These are phyloP conservation scores for Chionomys nivalis DNA, from an alignment of 2,113 vertebrate genomes.

Conservation along the genomic window DNA sequence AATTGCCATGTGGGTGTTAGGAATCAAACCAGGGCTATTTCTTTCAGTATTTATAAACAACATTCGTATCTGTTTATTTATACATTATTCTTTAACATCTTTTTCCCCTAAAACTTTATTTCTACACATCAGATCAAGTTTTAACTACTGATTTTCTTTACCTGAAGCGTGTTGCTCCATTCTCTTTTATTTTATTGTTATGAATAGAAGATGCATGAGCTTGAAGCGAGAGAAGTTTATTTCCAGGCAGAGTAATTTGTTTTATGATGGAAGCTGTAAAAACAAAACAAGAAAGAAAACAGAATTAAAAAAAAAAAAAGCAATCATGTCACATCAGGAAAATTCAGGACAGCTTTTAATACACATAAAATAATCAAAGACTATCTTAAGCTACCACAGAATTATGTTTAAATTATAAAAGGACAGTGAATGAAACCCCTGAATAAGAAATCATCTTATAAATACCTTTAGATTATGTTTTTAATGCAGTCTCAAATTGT, in stretches of 20 bases:
- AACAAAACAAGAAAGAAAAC: constrained; percentile 76
- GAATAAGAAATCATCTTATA: constrained; percentile 6
- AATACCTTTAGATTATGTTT: constrained; percentile 50
- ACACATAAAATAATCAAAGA: constrained; percentile 47
- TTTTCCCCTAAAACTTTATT: constrained; percentile 54
- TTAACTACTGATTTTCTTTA: constrained; percentile 82
- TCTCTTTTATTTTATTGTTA: constrained; percentile 89
- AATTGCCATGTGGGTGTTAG: background rate
- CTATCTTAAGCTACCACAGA: constrained; percentile 28
- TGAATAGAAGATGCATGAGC: constrained; percentile 88
- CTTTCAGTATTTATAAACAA: background rate
- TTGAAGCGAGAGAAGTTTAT: constrained; percentile 89
- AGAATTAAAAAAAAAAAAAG: constrained; percentile 44
- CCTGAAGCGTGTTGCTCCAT: constrained; percentile 88
- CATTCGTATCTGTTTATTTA: constrained; percentile 59
- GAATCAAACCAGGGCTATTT: background rate
- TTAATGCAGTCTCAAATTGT: background rate
- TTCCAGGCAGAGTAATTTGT: constrained; percentile 88
- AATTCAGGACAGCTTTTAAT: constrained; percentile 47
- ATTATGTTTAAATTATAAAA: constrained; percentile 59
- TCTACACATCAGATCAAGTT: constrained; percentile 66
- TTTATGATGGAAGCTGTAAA: constrained; percentile 90
- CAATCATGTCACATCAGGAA: constrained; percentile 50
- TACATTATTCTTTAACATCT: background rate
- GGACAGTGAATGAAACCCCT: constrained; percentile 8